These are phyloP conservation scores for Moxostoma hubbsi DNA, from an alignment of 2,797 vertebrate genomes.

Conservation along the genomic window DNA sequence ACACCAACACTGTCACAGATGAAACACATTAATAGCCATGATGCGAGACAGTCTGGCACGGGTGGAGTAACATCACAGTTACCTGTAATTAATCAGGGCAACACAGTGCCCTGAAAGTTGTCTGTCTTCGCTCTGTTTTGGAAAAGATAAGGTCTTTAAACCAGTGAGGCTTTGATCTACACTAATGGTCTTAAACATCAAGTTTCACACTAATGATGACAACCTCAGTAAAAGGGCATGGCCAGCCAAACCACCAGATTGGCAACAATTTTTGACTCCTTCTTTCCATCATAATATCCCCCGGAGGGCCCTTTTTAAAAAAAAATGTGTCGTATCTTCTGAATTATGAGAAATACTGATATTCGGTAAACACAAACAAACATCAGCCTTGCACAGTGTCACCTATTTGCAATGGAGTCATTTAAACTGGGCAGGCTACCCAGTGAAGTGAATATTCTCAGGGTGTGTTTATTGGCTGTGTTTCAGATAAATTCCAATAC, in stretches of 20 bases:
- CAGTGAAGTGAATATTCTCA: not conserved
- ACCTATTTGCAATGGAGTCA: constrained; percentile 7
- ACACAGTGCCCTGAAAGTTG: constrained; percentile 52
- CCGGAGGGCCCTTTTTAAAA: constrained; percentile 14
- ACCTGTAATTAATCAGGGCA: constrained; percentile 54
- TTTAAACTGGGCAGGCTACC: not conserved
- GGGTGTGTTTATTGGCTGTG: not conserved
- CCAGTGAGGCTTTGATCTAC: constrained; percentile 55
- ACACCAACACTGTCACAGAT: constrained; percentile 67
- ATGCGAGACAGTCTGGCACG: constrained; percentile 46
- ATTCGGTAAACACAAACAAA: constrained; percentile 26
- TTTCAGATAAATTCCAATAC: constrained; percentile 11
- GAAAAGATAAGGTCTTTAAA: constrained; percentile 57
- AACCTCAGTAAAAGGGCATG: constrained; percentile 48
- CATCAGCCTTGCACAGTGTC: not conserved
- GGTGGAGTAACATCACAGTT: constrained; percentile 53
- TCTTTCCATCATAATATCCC: constrained; percentile 20
- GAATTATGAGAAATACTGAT: constrained; percentile 3
- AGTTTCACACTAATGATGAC: constrained; percentile 57
- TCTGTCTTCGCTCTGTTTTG: constrained; percentile 41
- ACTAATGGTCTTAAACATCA: constrained; percentile 59
- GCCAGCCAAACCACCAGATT: constrained; percentile 27
- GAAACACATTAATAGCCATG: constrained; percentile 59
- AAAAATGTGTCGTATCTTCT: constrained; percentile 2
- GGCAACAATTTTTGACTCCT: constrained; percentile 25